These are phyloP conservation scores for Myiopsitta monachus DNA, from an alignment of 2,113 vertebrate species.

Conservation along the genomic window DNA sequence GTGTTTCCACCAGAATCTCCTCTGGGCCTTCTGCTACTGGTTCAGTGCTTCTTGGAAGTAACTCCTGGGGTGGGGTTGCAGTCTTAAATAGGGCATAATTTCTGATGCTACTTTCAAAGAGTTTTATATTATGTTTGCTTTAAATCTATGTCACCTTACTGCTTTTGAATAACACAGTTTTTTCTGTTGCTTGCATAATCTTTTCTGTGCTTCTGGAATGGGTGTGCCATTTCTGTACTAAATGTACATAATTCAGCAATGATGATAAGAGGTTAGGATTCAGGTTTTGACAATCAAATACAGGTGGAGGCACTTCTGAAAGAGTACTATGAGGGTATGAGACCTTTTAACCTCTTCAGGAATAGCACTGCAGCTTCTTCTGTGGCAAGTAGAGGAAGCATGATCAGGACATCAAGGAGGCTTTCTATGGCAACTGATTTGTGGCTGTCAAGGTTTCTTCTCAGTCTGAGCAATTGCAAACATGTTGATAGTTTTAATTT, in stretches of 20 bases:
- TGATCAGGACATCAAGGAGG: not conserved
- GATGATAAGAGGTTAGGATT: not conserved
- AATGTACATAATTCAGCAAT: not conserved
- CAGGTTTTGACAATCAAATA: not conserved
- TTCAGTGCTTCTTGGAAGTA: not conserved
- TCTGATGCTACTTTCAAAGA: not conserved
- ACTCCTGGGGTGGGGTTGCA: not conserved
- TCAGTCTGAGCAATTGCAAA: not conserved
- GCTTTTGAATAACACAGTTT: not conserved
- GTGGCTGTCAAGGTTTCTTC: not conserved
- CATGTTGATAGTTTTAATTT: not conserved
- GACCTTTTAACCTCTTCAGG: not conserved
- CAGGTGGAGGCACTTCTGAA: not conserved
- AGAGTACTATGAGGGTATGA: not conserved
- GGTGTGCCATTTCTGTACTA: not conserved
- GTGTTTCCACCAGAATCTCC: not conserved
- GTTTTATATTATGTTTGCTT: not conserved
- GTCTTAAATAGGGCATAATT: not conserved
- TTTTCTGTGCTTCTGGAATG: not conserved
- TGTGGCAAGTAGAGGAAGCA: not conserved
- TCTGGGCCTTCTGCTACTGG: not conserved
- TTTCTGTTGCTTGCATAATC: not conserved
- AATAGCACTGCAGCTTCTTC: not conserved
- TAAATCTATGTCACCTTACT: not conserved
- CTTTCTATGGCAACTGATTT: not conserved